Evolutionary conservation across 2,113 vertebrate genomes (phyloP).

Genomic region (Noturus placidus): DNA sequence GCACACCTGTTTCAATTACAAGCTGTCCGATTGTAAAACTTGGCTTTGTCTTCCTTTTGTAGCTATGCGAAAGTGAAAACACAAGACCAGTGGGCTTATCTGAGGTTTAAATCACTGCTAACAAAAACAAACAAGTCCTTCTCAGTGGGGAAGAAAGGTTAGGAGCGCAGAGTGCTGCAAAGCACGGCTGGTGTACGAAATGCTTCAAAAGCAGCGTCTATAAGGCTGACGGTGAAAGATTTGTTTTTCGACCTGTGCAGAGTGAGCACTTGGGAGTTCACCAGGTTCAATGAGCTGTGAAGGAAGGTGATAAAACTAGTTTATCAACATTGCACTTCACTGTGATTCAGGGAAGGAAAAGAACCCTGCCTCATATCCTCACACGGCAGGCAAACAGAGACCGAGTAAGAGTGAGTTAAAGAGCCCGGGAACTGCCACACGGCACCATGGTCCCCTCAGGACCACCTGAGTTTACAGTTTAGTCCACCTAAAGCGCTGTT

Average conservation of each 20-base stretch:
- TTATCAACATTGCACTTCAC: conserved; percentile 42
- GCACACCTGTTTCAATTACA: conserved; percentile 14
- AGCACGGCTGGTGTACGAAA: background rate
- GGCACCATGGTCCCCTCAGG: background rate
- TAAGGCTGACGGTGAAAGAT: background rate
- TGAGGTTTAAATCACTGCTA: conserved; percentile 40
- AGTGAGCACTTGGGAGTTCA: conserved; percentile 12
- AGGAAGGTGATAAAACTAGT: conserved; percentile 33
- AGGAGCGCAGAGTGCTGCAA: background rate
- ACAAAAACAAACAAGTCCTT: conserved; percentile 45
- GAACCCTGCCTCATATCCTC: background rate
- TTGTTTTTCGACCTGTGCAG: no score
- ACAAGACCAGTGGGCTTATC: conserved; percentile 39
- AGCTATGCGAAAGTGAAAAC: conserved; percentile 42
- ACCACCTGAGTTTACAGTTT: background rate
- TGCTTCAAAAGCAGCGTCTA: conserved; percentile 7
- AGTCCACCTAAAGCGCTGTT: background rate
- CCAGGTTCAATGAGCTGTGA: conserved; percentile 2
- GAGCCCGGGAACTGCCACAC: background rate
- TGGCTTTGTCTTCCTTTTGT: conserved; percentile 26
- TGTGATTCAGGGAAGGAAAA: conserved; percentile 24
- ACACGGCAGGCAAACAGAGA: background rate
- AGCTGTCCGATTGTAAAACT: background rate
- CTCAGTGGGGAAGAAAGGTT: conserved; percentile 7
- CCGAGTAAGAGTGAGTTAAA: background rate